Evolutionary conservation across 2,113 vertebrate genomes (phyloP).

Genomic region (Passer domesticus): DNA sequence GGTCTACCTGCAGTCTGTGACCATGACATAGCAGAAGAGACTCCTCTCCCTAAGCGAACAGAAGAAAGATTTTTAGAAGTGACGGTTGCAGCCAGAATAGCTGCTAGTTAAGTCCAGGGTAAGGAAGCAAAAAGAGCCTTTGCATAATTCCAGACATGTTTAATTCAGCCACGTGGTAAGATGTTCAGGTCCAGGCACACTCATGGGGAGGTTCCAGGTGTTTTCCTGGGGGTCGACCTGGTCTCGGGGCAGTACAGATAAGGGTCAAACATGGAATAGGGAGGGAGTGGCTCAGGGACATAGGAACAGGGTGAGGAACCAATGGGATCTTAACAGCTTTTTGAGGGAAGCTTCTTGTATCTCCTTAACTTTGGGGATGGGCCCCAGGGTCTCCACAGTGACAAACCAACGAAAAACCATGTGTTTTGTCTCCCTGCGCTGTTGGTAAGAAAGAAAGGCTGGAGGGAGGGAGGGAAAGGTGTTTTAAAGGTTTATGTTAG

Average conservation of each 20-base stretch:
- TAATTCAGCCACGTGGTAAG: neutral
- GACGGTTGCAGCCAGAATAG: neutral
- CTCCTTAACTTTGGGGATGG: too few relatives aligned
- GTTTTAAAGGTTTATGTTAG: neutral
- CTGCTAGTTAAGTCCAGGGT: neutral
- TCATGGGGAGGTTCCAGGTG: too few relatives aligned
- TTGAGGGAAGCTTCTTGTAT: too few relatives aligned
- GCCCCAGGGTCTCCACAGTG: neutral
- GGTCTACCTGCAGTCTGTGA: neutral
- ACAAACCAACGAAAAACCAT: neutral
- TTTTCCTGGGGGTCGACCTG: too few relatives aligned
- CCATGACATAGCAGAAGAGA: neutral
- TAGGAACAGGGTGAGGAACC: too few relatives aligned
- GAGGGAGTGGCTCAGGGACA: too few relatives aligned
- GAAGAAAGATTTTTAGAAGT: neutral
- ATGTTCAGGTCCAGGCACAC: too few relatives aligned
- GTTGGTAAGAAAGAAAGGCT: neutral
- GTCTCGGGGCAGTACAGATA: too few relatives aligned
- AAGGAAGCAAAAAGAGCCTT: neutral
- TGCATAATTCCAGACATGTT: neutral
- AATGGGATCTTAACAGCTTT: too few relatives aligned
- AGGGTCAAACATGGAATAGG: too few relatives aligned
- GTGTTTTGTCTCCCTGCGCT: neutral
- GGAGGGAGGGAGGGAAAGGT: neutral
- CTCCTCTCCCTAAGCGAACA: neutral